Evolutionary conservation across 2,113 vertebrate species (phyloP).

Genomic region (Ploceus nigricollis): DNA sequence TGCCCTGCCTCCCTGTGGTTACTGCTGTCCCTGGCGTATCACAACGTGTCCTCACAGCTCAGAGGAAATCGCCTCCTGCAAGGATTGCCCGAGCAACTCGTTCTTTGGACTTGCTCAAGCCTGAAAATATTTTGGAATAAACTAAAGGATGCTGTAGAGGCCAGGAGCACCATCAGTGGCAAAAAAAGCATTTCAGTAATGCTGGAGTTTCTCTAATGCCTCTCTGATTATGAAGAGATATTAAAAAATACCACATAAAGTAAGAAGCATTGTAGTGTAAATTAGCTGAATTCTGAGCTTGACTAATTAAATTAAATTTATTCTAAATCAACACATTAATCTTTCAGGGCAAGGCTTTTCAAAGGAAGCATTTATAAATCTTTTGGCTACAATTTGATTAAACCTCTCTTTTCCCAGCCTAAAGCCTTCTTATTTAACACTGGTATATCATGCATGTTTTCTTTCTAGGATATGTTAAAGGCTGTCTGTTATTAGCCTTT

Average conservation of each 20-base stretch:
- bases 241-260: background rate
- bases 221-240: background rate
- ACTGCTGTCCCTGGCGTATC: background rate
- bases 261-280: background rate
- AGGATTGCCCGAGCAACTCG: background rate
- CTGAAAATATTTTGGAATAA: background rate
- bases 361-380: background rate
- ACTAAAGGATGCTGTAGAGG: background rate
- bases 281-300: background rate
- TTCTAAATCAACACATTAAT: background rate
- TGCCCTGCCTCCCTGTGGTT: conserved; percentile 35
- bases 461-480: background rate
- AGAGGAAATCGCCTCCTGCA: background rate
- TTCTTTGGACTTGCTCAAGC: background rate
- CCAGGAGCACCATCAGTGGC: background rate
- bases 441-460: background rate
- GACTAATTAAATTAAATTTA: background rate
- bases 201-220: background rate
- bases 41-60: rapidly evolving
- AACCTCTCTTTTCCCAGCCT: background rate
- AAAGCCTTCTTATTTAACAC: background rate
- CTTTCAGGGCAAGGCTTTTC: background rate
- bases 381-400: background rate
- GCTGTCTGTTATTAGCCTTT: background rate
- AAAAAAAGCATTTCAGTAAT: background rate